Evolutionary conservation across 1,140 invertebrate species (phyloP), one percentile per base, ranked within the genome.

Genomic region (Nomia melanderi): DNA sequence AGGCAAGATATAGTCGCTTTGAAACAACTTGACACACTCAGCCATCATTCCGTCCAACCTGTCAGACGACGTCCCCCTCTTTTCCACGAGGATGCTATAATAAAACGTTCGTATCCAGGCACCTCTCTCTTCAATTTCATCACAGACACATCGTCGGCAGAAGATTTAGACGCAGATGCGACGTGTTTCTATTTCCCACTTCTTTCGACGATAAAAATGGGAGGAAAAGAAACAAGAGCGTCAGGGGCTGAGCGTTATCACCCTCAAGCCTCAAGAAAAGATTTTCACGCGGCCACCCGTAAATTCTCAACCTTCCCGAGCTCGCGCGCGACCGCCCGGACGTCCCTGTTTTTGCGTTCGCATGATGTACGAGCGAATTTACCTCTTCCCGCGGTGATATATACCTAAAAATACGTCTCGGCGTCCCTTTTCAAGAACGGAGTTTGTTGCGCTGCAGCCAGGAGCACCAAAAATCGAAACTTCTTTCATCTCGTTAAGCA

Each of bases 221-320:
- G 17, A 25, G 33, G 17, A n/a, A n/a, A 50, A n/a, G 14, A 54
- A 54, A 54, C 57, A 64, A 44, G 25, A 44, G 14, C 39, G n/a
- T n/a, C 12, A 39, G 47, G 36, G 59, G 39, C n/a, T 47, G n/a
- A 76, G 20, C 17, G 60, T 59, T 74, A 66, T 66, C 70, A 44
- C 17, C 23, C 36, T 14, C 11, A 27, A 66, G 56, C 23, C 56
- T 54, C 29, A 11, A 41, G 47, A 29, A 31, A 56, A 27, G 63
- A 53, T 75, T 59, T 36, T 23, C 39, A 29, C 25, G 33, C 27
- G 54, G 23, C 20, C 33, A 31, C 25, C 47, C 71, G 64, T 78
- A 78, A 78, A 78, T 78, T 78, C n/a, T 27, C 31, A 41, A 36
- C 39, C 47, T 57, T 7, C 57, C n/a, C n/a, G n/a, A n/a, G n/a